Conservation (phyloP, 2,113 vertebrate species). For the Pseudonaja textilis region DNA sequence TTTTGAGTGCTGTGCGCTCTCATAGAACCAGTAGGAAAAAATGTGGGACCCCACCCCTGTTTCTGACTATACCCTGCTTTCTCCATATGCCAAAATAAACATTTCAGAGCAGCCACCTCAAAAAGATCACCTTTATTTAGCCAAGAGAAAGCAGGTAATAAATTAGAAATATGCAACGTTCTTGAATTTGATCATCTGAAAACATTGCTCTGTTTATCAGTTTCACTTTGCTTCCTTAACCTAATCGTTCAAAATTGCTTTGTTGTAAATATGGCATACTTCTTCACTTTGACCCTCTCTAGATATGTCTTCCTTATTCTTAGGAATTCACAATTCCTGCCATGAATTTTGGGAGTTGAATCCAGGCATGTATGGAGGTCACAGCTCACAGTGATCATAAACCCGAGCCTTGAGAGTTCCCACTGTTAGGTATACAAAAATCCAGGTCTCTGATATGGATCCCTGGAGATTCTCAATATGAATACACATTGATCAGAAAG, state of each 20-base stretch:
- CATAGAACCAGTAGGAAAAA: too few relatives aligned
- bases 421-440: too few relatives aligned
- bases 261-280: background rate
- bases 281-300: background rate
- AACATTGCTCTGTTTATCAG: background rate
- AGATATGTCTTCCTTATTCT: background rate
- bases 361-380: background rate
- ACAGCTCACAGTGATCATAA: background rate
- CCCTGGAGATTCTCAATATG: background rate
- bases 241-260: background rate
- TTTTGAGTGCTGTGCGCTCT: too few relatives aligned
- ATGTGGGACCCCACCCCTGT: too few relatives aligned
- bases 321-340: background rate
- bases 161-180: background rate
- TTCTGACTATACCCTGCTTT: background rate
- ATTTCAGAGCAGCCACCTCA: background rate
- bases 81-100: slow-evolving; percentile 18
- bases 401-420: background rate
- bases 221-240: background rate
- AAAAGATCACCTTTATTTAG: slow-evolving; percentile 14
- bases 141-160: background rate
- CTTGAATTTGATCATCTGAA: slow-evolving; percentile 7
- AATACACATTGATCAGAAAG: background rate
- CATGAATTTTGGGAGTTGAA: background rate
- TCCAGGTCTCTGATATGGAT: background rate